Base-by-base conservation (phyloP, 2,888 invertebrate species). In the Agonopterix arenella region DNA sequence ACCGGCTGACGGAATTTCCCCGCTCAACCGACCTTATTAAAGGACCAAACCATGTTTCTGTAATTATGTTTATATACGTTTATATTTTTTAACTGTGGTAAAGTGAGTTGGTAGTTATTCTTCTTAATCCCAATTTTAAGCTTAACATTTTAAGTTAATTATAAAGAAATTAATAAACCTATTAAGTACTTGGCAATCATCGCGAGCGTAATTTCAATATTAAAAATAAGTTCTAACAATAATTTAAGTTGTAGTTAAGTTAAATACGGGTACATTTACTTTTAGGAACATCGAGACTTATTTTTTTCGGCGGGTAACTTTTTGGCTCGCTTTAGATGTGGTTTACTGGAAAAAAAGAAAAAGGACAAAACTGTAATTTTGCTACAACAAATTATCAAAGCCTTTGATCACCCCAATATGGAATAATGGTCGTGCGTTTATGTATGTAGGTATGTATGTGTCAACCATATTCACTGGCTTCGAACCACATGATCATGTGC, bases 271-370 rank as follows among this genome's bases (percentile, higher is more conserved):
- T 60, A 59, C 40, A 9, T 9, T 54, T 64, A 65, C 59, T 45
- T 59, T 57, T 75, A 79, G 80, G 78, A 80, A 80, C 79, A 76
- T 75, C 63, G 40, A 68, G 45, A 57, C 57, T 60, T 51, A 40
- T 47, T 13, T 59, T 54, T 40, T 40, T 76, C 78, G 80, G 80
- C 77, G 80, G 81, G 79, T 69, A 70, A 68, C 64, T 59, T 60
- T 57, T 40, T 40, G 40, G 9, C n/a, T 40, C 10, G 40, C 40
- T 40, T 9, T 5, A 5, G 10, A 40, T 40, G 40, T n/a, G 9
- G 40, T 9, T n/a, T 40, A n/a, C 9, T n/a, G n/a, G n/a, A 40
- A 40, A 40, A 38, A 40, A 40, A 40, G 37, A 8, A 10, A 9
- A n/a, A n/a, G n/a, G n/a, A n/a, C n/a, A n/a, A n/a, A n/a, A n/a